These are phyloP conservation scores for Lasius fuliginosus DNA, from an alignment of 2,888 invertebrate species.

Conservation along the genomic window DNA sequence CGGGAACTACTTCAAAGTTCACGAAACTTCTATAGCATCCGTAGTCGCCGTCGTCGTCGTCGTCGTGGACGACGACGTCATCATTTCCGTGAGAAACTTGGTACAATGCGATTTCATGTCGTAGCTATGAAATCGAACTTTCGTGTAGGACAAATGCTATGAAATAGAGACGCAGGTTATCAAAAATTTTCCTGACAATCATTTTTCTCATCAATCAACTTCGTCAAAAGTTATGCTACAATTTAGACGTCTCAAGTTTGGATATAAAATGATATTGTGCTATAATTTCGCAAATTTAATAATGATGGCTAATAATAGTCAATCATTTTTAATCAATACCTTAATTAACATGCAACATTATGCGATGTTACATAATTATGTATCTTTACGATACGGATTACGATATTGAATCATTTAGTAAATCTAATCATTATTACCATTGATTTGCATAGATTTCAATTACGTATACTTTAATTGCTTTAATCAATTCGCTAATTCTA, in stretches of 20 bases:
- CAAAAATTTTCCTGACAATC: not conserved
- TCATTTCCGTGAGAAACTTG: constrained; percentile 57
- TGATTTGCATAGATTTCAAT: not conserved
- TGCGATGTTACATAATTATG: not conserved
- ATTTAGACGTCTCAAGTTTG: not conserved
- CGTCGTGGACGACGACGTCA: constrained; percentile 2
- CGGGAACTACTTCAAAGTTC: constrained; percentile 38
- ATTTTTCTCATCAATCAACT: not conserved
- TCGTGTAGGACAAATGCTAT: not conserved
- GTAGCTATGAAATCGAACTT: constrained; percentile 27
- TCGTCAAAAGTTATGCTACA: not conserved
- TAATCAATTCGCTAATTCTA: not conserved
- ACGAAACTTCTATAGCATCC: constrained; percentile 57
- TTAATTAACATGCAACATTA: not conserved
- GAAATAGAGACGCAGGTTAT: not conserved
- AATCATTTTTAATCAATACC: not conserved
- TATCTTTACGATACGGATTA: not conserved
- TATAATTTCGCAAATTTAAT: not conserved
- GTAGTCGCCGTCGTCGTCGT: not conserved
- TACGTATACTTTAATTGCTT: not conserved
- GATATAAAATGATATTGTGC: not conserved
- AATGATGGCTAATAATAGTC: not conserved
- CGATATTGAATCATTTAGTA: not conserved
- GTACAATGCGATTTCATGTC: constrained; percentile 37
- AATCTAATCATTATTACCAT: constrained; percentile 2